Conservation (phyloP, 2,888 invertebrate genomes). For the Craniophora ligustri region DNA sequence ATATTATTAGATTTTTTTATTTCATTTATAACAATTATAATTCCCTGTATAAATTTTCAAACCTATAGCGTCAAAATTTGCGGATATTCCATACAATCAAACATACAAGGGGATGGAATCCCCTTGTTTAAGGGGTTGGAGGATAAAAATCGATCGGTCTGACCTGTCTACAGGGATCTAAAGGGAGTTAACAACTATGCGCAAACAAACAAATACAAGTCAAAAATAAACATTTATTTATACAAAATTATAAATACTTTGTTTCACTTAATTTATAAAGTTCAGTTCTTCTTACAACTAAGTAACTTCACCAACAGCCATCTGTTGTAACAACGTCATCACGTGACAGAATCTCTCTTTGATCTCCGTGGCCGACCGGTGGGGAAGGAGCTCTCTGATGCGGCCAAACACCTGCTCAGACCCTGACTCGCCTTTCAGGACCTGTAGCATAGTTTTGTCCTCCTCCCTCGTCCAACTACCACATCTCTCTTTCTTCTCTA, state of each 20-base stretch:
- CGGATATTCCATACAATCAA: no score
- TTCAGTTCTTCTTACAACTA: conserved; percentile 67
- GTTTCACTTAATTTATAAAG: conserved; percentile 64
- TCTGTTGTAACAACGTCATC: conserved; percentile 90
- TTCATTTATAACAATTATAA: no score
- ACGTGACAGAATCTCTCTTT: conserved; percentile 89
- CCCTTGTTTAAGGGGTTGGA: no score
- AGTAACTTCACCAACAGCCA: conserved; percentile 85
- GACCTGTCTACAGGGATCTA: no score
- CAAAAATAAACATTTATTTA: conserved; percentile 70
- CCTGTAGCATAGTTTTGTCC: conserved; percentile 93
- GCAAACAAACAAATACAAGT: conserved; percentile 26
- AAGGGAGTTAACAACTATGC: not conserved
- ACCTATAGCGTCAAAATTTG: no score
- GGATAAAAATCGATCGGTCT: no score
- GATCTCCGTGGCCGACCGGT: conserved; percentile 88
- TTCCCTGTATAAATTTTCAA: no score
- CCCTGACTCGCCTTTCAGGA: conserved; percentile 91
- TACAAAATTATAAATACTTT: conserved; percentile 81
- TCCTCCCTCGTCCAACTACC: conserved; percentile 93
- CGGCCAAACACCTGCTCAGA: conserved; percentile 90
- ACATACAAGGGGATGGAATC: no score
- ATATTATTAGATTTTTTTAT: no score
- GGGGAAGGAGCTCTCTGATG: conserved; percentile 86
- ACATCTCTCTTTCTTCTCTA: conserved; percentile 62